Evolutionary conservation across 2,888 invertebrate genomes (phyloP).

Genomic region (Chrysolina americana): DNA sequence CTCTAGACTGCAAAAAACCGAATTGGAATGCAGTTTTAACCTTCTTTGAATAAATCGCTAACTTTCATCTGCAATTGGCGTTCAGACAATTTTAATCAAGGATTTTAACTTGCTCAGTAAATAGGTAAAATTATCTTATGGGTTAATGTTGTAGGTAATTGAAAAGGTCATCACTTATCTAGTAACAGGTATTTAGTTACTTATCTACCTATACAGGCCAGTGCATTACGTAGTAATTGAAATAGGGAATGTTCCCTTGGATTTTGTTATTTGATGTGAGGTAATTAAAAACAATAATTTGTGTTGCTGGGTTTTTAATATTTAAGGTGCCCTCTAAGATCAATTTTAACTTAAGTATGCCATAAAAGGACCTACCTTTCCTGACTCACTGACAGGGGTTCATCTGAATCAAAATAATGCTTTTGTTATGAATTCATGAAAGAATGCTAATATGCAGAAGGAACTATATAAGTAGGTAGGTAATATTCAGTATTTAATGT

Average conservation of each 20-base stretch:
- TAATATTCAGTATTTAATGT: too few relatives aligned
- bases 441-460: too few relatives aligned
- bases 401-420: too few relatives aligned
- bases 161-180: not conserved
- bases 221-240: not conserved
- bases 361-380: too few relatives aligned
- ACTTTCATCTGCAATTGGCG: conserved; percentile 36
- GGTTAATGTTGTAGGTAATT: not conserved
- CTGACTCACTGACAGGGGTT: too few relatives aligned
- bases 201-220: not conserved
- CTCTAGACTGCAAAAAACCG: conserved; percentile 49
- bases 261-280: not conserved
- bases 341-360: too few relatives aligned
- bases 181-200: not conserved
- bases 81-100: conserved; percentile 28
- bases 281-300: not conserved
- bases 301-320: too few relatives aligned
- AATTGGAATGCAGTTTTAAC: conserved; percentile 58
- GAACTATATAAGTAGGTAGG: too few relatives aligned
- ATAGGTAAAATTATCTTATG: not conserved
- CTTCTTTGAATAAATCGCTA: conserved; percentile 44
- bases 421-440: too few relatives aligned
- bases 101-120: conserved; percentile 32
- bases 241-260: not conserved
- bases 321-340: too few relatives aligned